Base-by-base conservation (phyloP, 1,140 invertebrate species). In the Scaptomyza montana region DNA sequence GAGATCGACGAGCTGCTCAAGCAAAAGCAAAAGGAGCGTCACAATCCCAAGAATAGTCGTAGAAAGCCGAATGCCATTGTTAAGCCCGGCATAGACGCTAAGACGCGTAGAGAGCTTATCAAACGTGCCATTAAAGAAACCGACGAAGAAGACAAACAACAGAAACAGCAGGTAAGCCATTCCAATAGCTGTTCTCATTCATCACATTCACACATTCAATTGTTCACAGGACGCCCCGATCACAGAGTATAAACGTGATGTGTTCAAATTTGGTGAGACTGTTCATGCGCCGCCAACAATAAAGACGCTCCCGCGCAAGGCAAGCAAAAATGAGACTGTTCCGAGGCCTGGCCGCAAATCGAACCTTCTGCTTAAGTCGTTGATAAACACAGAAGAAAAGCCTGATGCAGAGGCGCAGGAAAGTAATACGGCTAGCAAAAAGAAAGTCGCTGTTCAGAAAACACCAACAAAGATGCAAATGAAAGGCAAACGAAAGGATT, bases 201-300 rank as follows among this genome's bases (percentile, higher is more conserved):
- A 41, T 4, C 19, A 41, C 12, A 41, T 12, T 41, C 16, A 3
- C 39, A 5, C 10, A 12, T 41, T 41, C 10, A 41, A 12, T 33
- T 33, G 30, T 25, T 51, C 55, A 30, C 65, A 82, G 39, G 46
- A 64, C 9, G 45, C 53, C 0, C 12, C 51, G 9, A 47, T 68
- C 0, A 19, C 57, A 7, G 91, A 92, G 45, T 92, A 79, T 59
- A 90, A 91, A 47, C 51, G 91, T 49, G 95, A 95, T 77, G 78
- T 92, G 16, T 84, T 95, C 28, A 90, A 93, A 79, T 96, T 96
- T 91, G 95, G 95, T 0, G 95, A 96, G 89, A 92, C 94, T 39
- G 94, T 92, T 0, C 94, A 95, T 84, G 94, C 92, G 13, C 95
- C 95, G 12, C 95, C 95, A 1, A 89, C 91, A 49, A 73, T 95